These are phyloP conservation scores for Antennarius striatus DNA, from an alignment of 2,113 vertebrate genomes.

Conservation along the genomic window DNA sequence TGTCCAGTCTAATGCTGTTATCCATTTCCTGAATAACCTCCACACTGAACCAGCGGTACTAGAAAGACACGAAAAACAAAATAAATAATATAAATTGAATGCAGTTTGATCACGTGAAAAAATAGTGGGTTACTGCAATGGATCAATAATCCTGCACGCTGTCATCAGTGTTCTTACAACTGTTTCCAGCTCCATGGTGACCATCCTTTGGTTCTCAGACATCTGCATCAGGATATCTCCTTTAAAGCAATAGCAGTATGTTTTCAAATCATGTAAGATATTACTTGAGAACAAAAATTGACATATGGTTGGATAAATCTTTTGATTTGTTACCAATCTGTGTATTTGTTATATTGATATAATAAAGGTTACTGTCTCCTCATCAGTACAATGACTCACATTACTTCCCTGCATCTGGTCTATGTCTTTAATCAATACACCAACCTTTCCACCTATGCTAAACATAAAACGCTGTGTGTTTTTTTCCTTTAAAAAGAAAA, in stretches of 20 bases:
- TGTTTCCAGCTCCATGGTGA: constrained; percentile 86
- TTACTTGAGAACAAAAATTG: too few species aligned
- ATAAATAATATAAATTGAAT: neutral
- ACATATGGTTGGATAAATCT: too few species aligned
- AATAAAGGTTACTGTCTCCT: too few species aligned
- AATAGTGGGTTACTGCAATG: neutral
- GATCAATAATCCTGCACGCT: accelerated
- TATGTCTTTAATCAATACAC: too few species aligned
- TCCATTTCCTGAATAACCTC: constrained; percentile 92
- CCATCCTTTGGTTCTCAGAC: constrained; percentile 83
- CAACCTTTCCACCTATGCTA: too few species aligned
- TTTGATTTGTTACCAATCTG: too few species aligned
- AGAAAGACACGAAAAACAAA: constrained; percentile 23
- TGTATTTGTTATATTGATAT: too few species aligned
- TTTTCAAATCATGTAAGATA: too few species aligned
- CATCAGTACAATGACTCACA: too few species aligned
- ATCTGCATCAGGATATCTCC: constrained; percentile 92
- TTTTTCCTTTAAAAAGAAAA: too few species aligned
- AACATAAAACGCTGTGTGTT: too few species aligned
- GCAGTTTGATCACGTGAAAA: neutral
- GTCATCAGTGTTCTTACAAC: constrained; percentile 80
- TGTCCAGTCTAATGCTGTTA: constrained; percentile 86
- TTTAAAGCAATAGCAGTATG: constrained; percentile 46
- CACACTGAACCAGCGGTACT: constrained; percentile 87
- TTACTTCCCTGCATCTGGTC: too few species aligned